Conservation (phyloP, 2,113 vertebrate genomes). For the Tursiops truncatus region DNA sequence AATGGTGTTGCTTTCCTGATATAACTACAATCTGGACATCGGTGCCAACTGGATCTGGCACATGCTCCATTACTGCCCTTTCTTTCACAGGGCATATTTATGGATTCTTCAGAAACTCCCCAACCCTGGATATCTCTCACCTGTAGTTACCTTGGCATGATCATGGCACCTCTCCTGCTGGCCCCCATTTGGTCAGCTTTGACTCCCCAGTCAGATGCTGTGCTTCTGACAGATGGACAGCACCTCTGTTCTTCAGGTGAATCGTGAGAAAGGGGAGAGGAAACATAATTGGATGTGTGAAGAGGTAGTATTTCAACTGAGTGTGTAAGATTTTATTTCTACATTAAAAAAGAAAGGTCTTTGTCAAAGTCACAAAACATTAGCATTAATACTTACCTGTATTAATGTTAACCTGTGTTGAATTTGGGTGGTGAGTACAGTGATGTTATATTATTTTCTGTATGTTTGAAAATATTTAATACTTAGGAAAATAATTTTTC, state of each 20-base stretch:
- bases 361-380: not conserved
- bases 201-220: not conserved
- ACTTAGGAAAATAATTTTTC: conserved; percentile 1
- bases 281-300: not conserved
- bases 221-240: not conserved
- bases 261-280: not conserved
- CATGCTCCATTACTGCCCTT: not conserved
- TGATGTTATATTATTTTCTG: not conserved
- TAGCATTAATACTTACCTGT: not conserved
- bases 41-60: not conserved
- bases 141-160: not conserved
- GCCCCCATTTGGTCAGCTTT: not conserved
- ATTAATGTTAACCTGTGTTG: not conserved
- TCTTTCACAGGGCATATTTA: not conserved
- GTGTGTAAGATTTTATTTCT: not conserved
- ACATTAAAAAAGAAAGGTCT: not conserved
- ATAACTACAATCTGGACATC: not conserved
- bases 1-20: not conserved
- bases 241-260: not conserved
- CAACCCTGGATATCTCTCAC: not conserved
- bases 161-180: not conserved
- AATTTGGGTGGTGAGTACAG: not conserved
- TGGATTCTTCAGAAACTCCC: not conserved
- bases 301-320: not conserved
- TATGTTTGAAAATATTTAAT: not conserved